A percentile compares a stretch with the other conserved stretches of the same genome.
These are phyloP conservation scores for Patella caerulea DNA, from an alignment of 2,888 invertebrate genomes.

Conservation along the genomic window DNA sequence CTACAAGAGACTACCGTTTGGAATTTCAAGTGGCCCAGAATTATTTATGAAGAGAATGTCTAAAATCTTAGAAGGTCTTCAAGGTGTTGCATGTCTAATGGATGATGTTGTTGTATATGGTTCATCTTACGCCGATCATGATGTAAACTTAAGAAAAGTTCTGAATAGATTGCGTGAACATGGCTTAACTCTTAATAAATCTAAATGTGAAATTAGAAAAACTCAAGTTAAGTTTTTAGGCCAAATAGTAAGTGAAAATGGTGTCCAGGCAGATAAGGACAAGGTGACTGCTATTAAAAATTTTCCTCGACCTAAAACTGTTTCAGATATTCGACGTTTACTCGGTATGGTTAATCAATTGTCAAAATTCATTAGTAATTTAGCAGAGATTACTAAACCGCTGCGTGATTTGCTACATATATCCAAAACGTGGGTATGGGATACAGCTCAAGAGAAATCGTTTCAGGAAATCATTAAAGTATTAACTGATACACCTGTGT, in stretches of 20 bases:
- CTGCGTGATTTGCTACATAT: slow-evolving; percentile 25
- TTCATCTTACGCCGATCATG: background rate
- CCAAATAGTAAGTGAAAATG: slow-evolving; percentile 19
- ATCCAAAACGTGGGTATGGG: slow-evolving; percentile 32
- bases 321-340: background rate
- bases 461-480: slow-evolving; percentile 14
- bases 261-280: slow-evolving; percentile 12
- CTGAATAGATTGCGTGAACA: slow-evolving; percentile 11
- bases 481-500: slow-evolving; percentile 19
- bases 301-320: slow-evolving; percentile 14
- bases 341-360: slow-evolving; percentile 18
- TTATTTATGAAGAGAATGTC: slow-evolving; percentile 28
- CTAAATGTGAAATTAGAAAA: background rate
- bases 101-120: slow-evolving; percentile 35
- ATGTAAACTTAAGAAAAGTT: background rate
- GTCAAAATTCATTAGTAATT: slow-evolving; percentile 10
- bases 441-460: background rate
- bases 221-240: slow-evolving; percentile 8
- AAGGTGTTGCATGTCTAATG: slow-evolving; percentile 17
- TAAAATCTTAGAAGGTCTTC: slow-evolving; percentile 17
- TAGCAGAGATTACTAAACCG: slow-evolving; percentile 22
- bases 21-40: slow-evolving; percentile 27
- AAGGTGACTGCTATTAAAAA: background rate
- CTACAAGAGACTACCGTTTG: slow-evolving; percentile 23
- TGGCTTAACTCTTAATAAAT: slow-evolving; percentile 16